Conservation (phyloP, 1,140 invertebrate species). For the Megathymus violae region DNA sequence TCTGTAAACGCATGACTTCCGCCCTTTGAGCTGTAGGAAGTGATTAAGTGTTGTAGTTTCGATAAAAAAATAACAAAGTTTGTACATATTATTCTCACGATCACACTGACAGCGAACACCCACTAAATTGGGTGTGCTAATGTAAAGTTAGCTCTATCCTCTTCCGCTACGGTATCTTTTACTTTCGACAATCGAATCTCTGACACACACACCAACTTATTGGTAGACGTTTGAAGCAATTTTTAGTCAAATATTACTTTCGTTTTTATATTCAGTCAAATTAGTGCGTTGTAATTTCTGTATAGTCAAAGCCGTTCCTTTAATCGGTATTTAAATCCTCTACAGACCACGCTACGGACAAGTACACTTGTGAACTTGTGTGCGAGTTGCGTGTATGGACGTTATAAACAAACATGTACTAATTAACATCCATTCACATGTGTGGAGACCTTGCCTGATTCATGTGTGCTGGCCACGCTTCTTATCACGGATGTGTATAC, state of each 20-base stretch:
- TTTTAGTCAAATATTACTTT: slow-evolving; percentile 6
- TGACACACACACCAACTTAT: too few species aligned
- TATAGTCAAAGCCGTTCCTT: neutral
- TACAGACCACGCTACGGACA: slow-evolving; percentile 41
- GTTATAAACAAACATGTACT: slow-evolving; percentile 72
- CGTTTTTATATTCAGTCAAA: slow-evolving; percentile 22
- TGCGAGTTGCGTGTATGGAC: slow-evolving; percentile 51
- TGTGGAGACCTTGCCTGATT: slow-evolving; percentile 63
- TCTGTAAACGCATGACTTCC: slow-evolving; percentile 79
- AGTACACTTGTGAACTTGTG: slow-evolving; percentile 42
- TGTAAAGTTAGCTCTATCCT: slow-evolving; percentile 40
- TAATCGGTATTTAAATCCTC: slow-evolving; percentile 31
- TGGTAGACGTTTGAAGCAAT: slow-evolving; percentile 3
- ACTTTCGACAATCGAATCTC: neutral
- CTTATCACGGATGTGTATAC: slow-evolving; percentile 62
- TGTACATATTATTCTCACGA: slow-evolving; percentile 71
- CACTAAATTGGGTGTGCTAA: slow-evolving; percentile 56
- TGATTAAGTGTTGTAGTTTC: slow-evolving; percentile 74
- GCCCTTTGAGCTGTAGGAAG: slow-evolving; percentile 78
- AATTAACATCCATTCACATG: slow-evolving; percentile 78
- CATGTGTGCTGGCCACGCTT: slow-evolving; percentile 51
- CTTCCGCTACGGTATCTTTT: slow-evolving; percentile 9
- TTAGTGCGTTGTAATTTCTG: neutral
- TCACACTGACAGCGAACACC: slow-evolving; percentile 56
- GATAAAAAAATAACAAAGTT: slow-evolving; percentile 76